Percentiles rank a stretch among this genome's conserved stretches.
Evolutionary conservation across 2,797 vertebrate genomes (phyloP).

Genomic region (Sebastiscus tertius): DNA sequence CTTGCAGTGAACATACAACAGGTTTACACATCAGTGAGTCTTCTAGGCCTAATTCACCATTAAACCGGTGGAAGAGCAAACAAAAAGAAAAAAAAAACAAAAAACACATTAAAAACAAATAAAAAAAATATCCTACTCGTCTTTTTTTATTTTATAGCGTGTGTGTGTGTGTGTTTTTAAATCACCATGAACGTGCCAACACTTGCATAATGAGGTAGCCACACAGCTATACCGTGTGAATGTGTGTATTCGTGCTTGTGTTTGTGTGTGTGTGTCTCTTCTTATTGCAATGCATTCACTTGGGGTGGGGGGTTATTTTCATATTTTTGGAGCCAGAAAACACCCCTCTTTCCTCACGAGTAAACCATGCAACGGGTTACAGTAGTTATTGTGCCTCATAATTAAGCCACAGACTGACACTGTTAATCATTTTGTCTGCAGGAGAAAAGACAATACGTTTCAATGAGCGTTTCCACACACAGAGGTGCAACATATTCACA

Average conservation of each 20-base stretch:
- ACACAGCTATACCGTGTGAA: conserved; percentile 77
- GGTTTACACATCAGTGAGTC: conserved; percentile 72
- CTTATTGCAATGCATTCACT: conserved; percentile 85
- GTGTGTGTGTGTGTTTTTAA: conserved; percentile 27
- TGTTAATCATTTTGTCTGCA: neutral
- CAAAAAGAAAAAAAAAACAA: conserved; percentile 5
- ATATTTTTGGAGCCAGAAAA: conserved; percentile 53
- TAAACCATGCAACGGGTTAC: conserved; percentile 77
- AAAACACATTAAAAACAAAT: conserved; percentile 19
- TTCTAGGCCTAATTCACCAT: conserved; percentile 72
- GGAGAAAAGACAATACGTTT: conserved; percentile 65
- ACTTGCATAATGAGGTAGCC: conserved; percentile 91
- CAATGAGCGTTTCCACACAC: conserved; percentile 75
- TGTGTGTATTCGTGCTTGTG: conserved; percentile 63
- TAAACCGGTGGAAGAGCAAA: conserved; percentile 57
- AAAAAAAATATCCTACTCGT: conserved; percentile 18
- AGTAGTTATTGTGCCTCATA: conserved; percentile 36
- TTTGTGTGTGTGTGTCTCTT: conserved; percentile 52
- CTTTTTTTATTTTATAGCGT: conserved; percentile 2
- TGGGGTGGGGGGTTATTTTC: conserved; percentile 12
- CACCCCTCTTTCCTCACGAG: neutral
- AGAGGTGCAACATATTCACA: conserved; percentile 86
- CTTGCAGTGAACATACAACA: conserved; percentile 83
- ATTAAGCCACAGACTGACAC: neutral
- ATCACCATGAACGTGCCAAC: conserved; percentile 79